Conservation (phyloP, 1,140 invertebrate species). For the Eurosta solidaginis region DNA sequence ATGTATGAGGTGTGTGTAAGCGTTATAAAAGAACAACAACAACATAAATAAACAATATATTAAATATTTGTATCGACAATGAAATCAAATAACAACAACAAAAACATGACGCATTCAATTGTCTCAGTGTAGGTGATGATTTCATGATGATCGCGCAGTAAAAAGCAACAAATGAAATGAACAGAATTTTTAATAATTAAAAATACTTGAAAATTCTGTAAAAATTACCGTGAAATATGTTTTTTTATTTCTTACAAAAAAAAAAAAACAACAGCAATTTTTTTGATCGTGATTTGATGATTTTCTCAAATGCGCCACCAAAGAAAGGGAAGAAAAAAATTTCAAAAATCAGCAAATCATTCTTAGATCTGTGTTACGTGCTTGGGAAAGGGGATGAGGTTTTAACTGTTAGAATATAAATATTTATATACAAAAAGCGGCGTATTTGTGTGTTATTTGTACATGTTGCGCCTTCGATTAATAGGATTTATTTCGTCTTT, state of each 20-base stretch:
- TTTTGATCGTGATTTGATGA: not conserved
- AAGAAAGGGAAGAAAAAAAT: not conserved
- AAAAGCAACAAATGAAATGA: not conserved
- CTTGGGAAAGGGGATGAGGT: not conserved
- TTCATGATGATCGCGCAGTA: slow-evolving; percentile 26
- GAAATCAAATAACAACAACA: not conserved
- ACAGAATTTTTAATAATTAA: not conserved
- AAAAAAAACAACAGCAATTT: not conserved
- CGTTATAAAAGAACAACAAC: not conserved
- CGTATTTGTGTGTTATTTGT: not conserved
- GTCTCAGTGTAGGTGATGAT: slow-evolving; percentile 6
- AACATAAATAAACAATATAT: slow-evolving; percentile 11
- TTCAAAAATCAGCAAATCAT: not conserved
- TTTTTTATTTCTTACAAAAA: not conserved
- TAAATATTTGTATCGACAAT: slow-evolving; percentile 1
- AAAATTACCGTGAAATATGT: slow-evolving; percentile 23
- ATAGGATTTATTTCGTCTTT: not conserved
- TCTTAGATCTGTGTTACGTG: not conserved
- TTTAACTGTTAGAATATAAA: not conserved
- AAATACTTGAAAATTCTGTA: not conserved
- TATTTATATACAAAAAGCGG: not conserved
- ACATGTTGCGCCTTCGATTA: not conserved
- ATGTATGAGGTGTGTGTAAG: not conserved
- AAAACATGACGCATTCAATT: not conserved
- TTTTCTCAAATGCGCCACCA: not conserved